phyloP scores from a whole-genome alignment of 2,888 invertebrate genomes.

The Thecocarcelia acutangulata region DNA sequence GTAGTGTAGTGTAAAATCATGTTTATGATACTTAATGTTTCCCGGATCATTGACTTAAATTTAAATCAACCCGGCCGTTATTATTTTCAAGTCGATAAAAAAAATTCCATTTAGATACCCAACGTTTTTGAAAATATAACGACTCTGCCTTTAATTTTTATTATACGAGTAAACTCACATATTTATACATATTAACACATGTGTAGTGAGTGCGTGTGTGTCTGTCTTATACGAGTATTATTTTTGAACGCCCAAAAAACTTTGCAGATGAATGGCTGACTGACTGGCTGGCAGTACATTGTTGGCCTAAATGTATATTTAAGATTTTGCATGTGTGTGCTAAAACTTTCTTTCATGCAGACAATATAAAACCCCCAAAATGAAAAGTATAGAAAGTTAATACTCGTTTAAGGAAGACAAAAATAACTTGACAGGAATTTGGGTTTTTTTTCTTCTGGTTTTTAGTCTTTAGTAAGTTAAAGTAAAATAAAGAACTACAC shows the following conservation, averaged over 20 bases:
- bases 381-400: conserved; percentile 33
- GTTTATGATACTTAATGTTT: no score
- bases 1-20: no score
- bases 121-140: neutral
- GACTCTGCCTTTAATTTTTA: conserved; percentile 2
- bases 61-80: no score
- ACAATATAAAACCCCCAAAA: conserved; percentile 22
- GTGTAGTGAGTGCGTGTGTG: neutral
- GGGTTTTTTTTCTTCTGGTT: conserved; percentile 20
- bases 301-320: neutral
- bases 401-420: conserved; percentile 2
- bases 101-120: no score
- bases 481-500: conserved; percentile 33
- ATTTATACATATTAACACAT: neutral
- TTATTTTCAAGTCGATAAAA: no score
- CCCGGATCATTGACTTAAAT: no score
- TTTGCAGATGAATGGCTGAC: conserved; percentile 7
- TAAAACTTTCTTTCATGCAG: neutral
- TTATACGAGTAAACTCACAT: no score
- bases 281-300: neutral
- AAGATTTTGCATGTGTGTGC: neutral
- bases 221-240: neutral
- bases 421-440: conserved; percentile 57
- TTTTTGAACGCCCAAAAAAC: neutral
- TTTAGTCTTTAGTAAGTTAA: conserved; percentile 41